These are phyloP conservation scores for Erythrolamprus reginae DNA, from an alignment of 2,113 vertebrate genomes.

Conservation along the genomic window DNA sequence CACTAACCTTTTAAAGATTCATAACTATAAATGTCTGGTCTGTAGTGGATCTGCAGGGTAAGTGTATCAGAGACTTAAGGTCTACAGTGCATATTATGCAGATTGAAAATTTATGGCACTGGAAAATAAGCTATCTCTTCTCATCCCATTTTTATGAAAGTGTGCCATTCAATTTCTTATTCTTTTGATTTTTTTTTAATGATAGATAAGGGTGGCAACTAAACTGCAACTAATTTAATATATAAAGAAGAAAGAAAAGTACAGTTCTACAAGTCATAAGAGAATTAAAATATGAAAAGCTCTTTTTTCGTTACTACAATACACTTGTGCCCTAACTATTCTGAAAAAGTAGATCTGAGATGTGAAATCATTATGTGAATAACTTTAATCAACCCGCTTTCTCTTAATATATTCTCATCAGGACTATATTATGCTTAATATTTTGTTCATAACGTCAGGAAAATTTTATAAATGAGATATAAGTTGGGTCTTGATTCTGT, in stretches of 20 bases:
- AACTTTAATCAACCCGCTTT: background rate
- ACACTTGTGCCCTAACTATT: background rate
- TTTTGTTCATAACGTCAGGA: background rate
- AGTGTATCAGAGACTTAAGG: background rate
- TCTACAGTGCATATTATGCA: background rate
- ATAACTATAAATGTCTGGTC: background rate
- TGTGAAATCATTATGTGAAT: background rate
- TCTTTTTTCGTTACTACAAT: background rate
- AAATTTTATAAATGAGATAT: background rate
- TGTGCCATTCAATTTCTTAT: background rate
- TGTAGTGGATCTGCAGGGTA: background rate
- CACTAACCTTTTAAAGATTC: background rate
- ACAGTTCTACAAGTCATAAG: background rate
- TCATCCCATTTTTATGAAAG: background rate
- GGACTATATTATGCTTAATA: background rate
- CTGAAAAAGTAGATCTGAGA: background rate
- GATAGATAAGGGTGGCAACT: background rate
- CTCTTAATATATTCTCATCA: background rate
- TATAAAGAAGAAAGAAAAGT: background rate
- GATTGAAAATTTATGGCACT: background rate
- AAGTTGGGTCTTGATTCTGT: background rate
- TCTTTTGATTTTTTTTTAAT: background rate
- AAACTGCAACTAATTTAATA: background rate
- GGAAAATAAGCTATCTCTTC: background rate
- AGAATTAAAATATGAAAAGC: background rate